Conservation (phyloP, 2,797 vertebrate species). For the Pipistrellus pygmaeus region DNA sequence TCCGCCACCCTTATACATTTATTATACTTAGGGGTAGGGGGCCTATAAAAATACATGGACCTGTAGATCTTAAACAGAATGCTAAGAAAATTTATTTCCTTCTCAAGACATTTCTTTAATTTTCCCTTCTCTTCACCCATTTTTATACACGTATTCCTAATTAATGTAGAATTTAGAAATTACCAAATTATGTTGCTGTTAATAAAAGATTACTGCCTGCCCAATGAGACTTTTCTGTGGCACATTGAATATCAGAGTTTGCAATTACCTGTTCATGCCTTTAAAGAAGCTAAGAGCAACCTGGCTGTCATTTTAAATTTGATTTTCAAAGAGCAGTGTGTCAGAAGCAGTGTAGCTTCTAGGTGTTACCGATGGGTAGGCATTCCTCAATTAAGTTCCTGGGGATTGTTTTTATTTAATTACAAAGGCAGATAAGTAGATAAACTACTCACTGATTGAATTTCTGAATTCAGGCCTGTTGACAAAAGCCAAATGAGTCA, state of each 20-base stretch:
- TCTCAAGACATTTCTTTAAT: neutral
- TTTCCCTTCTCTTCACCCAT: neutral
- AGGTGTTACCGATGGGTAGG: slow-evolving; percentile 63
- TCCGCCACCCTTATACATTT: neutral
- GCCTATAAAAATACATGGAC: neutral
- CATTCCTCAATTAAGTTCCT: slow-evolving; percentile 73
- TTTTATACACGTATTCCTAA: slow-evolving; percentile 20
- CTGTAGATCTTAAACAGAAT: neutral
- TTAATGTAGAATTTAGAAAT: slow-evolving; percentile 21
- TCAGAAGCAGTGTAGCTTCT: slow-evolving; percentile 64
- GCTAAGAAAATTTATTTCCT: neutral
- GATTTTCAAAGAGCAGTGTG: slow-evolving; percentile 68
- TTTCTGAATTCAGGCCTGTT: slow-evolving; percentile 65
- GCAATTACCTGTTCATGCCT: slow-evolving; percentile 36
- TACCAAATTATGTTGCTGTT: neutral
- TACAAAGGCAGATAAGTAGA: slow-evolving; percentile 63
- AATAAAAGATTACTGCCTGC: neutral
- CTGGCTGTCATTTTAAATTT: slow-evolving; percentile 71
- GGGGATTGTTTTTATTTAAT: slow-evolving; percentile 76
- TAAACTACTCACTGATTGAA: slow-evolving; percentile 78
- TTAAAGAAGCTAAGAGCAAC: slow-evolving; percentile 57
- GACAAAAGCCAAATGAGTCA: slow-evolving; percentile 68
- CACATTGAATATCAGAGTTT: neutral
- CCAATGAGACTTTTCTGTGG: slow-evolving; percentile 16
- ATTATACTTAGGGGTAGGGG: neutral